Evolutionary conservation across 2,797 vertebrate genomes (phyloP).

Genomic region (Peromyscus nudipes): DNA sequence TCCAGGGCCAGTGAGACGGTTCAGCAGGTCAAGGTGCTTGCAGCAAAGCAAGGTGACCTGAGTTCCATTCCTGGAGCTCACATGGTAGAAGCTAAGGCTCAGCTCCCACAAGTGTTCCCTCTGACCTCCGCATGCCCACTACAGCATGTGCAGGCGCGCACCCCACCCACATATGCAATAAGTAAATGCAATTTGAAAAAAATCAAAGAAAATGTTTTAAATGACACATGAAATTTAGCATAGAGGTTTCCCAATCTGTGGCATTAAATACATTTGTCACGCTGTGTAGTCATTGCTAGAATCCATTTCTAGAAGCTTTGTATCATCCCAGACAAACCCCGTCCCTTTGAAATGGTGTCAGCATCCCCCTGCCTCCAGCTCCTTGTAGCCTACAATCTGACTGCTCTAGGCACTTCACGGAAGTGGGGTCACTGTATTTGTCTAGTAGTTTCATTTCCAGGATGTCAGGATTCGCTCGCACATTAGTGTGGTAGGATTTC

Average conservation of each 20-base stretch:
- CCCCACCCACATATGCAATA: background rate
- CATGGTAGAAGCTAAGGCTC: background rate
- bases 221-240: background rate
- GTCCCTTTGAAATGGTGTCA: background rate
- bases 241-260: background rate
- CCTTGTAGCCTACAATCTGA: background rate
- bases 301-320: background rate
- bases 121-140: background rate
- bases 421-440: background rate
- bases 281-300: background rate
- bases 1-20: background rate
- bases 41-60: background rate
- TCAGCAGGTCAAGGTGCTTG: background rate
- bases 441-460: background rate
- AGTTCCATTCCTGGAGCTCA: background rate
- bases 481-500: background rate
- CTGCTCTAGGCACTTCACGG: background rate
- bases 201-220: background rate
- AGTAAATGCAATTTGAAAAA: background rate
- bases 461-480: background rate
- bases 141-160: background rate
- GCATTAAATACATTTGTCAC: background rate
- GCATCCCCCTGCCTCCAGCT: fast-evolving
- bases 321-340: background rate
- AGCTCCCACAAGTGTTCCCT: background rate